phyloP scores from a whole-genome alignment of 2,113 vertebrate species.

The Eudyptes chrysolophus region DNA sequence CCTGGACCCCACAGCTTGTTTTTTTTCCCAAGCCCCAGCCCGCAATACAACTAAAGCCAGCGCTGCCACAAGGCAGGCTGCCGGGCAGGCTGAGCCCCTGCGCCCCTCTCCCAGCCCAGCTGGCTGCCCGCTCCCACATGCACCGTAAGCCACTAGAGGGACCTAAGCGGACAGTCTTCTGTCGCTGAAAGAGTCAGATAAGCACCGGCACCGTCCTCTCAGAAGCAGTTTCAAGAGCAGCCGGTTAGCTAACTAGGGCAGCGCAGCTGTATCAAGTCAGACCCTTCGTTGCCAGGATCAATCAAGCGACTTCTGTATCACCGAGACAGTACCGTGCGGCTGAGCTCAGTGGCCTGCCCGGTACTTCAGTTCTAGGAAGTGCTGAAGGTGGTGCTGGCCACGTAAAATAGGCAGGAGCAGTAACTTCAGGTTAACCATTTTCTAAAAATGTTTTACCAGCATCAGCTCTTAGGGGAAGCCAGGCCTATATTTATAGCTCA shows the following conservation, averaged over 20 bases:
- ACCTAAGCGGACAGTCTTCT: not conserved
- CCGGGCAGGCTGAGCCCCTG: not conserved
- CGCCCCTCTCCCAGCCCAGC: not conserved
- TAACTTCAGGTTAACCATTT: not conserved
- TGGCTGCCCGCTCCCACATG: fast-evolving
- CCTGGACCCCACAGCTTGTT: not conserved
- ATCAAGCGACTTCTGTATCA: not conserved
- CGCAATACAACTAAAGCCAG: not conserved
- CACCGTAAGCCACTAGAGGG: not conserved
- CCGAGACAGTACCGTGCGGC: not conserved
- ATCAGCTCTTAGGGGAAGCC: not conserved
- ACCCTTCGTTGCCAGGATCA: not conserved
- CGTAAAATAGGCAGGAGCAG: not conserved
- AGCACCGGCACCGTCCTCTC: not conserved
- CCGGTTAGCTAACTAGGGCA: not conserved
- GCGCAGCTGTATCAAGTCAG: not conserved
- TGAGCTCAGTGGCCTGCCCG: not conserved
- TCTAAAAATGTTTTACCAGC: not conserved
- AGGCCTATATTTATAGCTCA: not conserved
- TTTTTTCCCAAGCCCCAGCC: not conserved
- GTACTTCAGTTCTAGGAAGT: not conserved
- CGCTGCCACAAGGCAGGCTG: not conserved
- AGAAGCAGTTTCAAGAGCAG: not conserved
- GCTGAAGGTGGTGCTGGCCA: not conserved
- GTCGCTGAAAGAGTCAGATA: not conserved